Base-by-base conservation (phyloP, 2,888 invertebrate genomes). In the Gymnoscelis rufifasciata region DNA sequence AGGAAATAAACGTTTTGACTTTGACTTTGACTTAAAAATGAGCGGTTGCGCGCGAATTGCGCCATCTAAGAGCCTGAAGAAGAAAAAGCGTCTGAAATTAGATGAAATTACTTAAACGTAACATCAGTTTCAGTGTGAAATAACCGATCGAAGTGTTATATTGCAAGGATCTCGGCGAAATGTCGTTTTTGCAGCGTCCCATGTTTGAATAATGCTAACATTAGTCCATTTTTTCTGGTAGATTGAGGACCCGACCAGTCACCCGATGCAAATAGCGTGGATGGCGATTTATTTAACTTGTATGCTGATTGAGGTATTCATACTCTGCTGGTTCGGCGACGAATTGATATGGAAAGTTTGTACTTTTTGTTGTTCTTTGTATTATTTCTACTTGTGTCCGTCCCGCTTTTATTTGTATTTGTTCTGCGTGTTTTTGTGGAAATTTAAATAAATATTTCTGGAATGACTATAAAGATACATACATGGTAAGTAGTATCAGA, bases 261-360 rank as follows among this genome's bases (percentile, higher is more conserved):
- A 89, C 57, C 83, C 82, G 37, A 78, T 88, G 73, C 88, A 88
- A 71, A 84, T 89, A 56, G 72, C 78, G 48, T 89, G 88, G 88
- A 86, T 86, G 82, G 78, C 79, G 11, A 79, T 88, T 52, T 89
- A 89, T 62, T 66, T 88, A 53, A 78, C 83, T 39, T 88, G 88
- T 58, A 89, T 89, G 88, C 69, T 88, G 61, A 74, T 81, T 55
- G 88, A 88, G 66, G 84, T 89, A 30, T 88, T 87, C 62, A 88
- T 88, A 64, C 65, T 84, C 38, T 89, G 88, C 64, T 88, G 88
- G 88, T 89, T 83, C 55, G 88, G 88, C 31, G 78, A 89, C 60
- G 86, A 84, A 62, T 71, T 89, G 49, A 88, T 88, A 62, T 78
- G 79, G 71, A 86, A 87, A 81, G 88, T 86, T 59, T 37, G 58